Conservation (phyloP, 2,888 invertebrate species). For the Troilus luridus region DNA sequence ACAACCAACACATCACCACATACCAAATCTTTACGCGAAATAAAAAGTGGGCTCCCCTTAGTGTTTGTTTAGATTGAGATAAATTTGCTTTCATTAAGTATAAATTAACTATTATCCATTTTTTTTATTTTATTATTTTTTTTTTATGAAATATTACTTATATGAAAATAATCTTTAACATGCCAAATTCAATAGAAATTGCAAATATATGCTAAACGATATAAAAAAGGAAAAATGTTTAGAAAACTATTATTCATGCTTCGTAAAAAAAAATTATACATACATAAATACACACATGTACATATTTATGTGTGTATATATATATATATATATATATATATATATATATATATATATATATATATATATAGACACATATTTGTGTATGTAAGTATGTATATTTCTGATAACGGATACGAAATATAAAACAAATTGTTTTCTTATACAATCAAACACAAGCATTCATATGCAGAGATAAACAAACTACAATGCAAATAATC, state of each 20-base stretch:
- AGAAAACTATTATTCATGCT: conserved; percentile 8
- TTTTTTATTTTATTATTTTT: too few relatives aligned
- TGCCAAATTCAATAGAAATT: neutral
- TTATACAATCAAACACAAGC: neutral
- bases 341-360: too few relatives aligned
- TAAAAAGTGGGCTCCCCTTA: neutral
- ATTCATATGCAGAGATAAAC: conserved; percentile 27
- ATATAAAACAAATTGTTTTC: neutral
- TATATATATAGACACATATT: too few relatives aligned
- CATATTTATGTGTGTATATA: too few relatives aligned
- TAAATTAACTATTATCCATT: neutral
- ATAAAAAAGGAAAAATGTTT: neutral
- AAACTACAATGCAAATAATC: conserved; percentile 23
- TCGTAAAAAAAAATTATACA: neutral
- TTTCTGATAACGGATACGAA: neutral
- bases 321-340: too few relatives aligned
- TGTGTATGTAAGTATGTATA: too few relatives aligned
- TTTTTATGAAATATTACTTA: neutral
- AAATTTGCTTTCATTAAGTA: neutral
- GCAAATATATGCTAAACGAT: conserved; percentile 13
- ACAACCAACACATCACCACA: conserved; percentile 56
- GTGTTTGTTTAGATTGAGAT: neutral
- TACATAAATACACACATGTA: too few relatives aligned
- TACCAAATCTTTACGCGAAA: conserved; percentile 53
- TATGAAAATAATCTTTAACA: conserved; percentile 31